A percentile compares a stretch with the other conserved stretches of the same genome.
Evolutionary conservation across 2,888 invertebrate species (phyloP).

Genomic region (Hoplodrina ambigua): DNA sequence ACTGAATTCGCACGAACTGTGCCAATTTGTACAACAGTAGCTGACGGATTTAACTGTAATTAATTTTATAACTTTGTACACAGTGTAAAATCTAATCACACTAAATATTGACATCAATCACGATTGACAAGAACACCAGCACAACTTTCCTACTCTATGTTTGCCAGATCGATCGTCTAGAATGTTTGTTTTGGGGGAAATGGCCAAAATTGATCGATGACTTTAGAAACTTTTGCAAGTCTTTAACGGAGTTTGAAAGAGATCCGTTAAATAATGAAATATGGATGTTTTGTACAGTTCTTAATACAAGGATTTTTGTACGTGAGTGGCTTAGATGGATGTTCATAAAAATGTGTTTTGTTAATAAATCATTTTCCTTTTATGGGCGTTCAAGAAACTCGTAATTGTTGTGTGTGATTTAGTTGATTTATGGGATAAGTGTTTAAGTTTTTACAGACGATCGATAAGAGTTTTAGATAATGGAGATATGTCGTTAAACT

Average conservation of each 20-base stretch:
- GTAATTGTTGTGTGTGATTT: conserved; percentile 37
- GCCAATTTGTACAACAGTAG: neutral
- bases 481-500: neutral
- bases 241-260: conserved; percentile 47
- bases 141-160: conserved; percentile 41
- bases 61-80: conserved; percentile 17
- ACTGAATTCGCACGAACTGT: conserved; percentile 4
- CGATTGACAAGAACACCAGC: conserved; percentile 54
- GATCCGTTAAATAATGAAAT: conserved; percentile 59
- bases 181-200: conserved; percentile 62
- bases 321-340: conserved; percentile 46
- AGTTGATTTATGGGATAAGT: conserved; percentile 41
- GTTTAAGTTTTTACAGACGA: conserved; percentile 16
- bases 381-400: conserved; percentile 45
- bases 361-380: conserved; percentile 48
- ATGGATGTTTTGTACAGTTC: conserved; percentile 56
- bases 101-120: conserved; percentile 58
- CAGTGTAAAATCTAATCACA: conserved; percentile 42
- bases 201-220: conserved; percentile 65
- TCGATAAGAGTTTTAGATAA: conserved; percentile 32
- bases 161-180: conserved; percentile 56
- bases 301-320: conserved; percentile 44
- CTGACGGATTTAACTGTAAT: conserved; percentile 6
- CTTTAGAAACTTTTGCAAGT: conserved; percentile 53
- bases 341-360: conserved; percentile 41